Evolutionary conservation across 2,113 vertebrate genomes (phyloP).

Genomic region (Phalacrocorax carbo): DNA sequence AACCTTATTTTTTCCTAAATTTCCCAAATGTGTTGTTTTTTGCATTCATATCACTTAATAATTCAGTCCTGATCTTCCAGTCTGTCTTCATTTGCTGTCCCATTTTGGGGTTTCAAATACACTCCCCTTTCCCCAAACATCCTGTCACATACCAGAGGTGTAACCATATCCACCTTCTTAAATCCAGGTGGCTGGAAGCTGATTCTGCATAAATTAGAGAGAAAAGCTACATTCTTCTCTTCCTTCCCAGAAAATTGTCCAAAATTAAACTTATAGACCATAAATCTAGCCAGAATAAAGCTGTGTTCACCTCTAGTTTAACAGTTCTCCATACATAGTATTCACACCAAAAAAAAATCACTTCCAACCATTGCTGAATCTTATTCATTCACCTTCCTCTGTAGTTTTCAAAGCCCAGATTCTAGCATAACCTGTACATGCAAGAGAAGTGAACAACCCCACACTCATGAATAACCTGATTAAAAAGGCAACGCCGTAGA

Average conservation of each 20-base stretch:
- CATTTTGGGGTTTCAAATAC: constrained; percentile 24
- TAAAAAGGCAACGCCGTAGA: background rate
- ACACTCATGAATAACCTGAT: fast-evolving
- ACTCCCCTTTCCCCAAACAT: constrained; percentile 32
- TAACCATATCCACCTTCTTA: constrained; percentile 16
- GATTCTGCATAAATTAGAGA: constrained; percentile 35
- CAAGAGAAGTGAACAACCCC: background rate
- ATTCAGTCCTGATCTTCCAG: constrained; percentile 45
- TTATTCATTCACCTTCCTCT: background rate
- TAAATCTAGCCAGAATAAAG: constrained; percentile 14
- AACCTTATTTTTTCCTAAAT: constrained; percentile 22
- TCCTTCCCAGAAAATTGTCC: background rate
- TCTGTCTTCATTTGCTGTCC: constrained; percentile 39
- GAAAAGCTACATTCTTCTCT: constrained; percentile 24
- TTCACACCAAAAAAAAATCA: background rate
- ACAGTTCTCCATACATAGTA: background rate
- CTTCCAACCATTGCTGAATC: background rate
- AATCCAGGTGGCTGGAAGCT: constrained; percentile 50
- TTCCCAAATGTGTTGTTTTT: constrained; percentile 24
- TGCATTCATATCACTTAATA: constrained; percentile 54
- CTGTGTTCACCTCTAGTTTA: background rate
- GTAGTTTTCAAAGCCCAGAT: background rate
- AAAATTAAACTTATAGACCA: background rate
- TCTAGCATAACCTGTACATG: background rate
- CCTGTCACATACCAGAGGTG: constrained; percentile 45